phyloP scores from a whole-genome alignment of 2,113 vertebrate genomes.

The Phylloscopus trochilus region DNA sequence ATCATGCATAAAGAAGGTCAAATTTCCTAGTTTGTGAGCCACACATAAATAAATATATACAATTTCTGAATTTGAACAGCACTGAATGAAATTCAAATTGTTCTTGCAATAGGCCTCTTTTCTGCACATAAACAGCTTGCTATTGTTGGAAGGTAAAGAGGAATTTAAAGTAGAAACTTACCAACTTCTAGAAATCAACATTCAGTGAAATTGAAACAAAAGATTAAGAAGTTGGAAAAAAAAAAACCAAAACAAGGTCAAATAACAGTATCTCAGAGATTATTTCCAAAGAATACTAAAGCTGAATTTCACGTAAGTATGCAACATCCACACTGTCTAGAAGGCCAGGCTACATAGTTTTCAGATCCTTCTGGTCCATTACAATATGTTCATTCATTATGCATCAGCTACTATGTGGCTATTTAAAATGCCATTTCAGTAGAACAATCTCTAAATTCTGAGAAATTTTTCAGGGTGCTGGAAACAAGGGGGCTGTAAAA shows the following conservation, averaged over 20 bases:
- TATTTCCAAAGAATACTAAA: background rate
- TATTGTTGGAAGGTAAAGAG: background rate
- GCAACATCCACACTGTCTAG: background rate
- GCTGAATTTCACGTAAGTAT: background rate
- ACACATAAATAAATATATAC: background rate
- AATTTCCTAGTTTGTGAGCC: background rate
- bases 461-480: background rate
- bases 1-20: background rate
- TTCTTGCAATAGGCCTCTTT: background rate
- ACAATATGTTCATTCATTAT: background rate
- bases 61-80: background rate
- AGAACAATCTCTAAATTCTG: background rate
- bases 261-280: background rate
- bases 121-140: background rate
- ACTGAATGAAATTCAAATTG: background rate
- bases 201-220: background rate
- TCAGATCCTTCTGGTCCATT: background rate
- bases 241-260: background rate
- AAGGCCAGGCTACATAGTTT: background rate
- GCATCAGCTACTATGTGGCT: background rate
- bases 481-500: background rate
- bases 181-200: background rate
- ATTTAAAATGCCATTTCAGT: conserved; percentile 10
- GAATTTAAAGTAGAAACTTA: background rate
- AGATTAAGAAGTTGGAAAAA: background rate